A percentile compares a stretch with the other conserved stretches of the same genome.
Evolutionary conservation across 2,888 invertebrate genomes (phyloP).

Genomic region (Lymantria dispar): DNA sequence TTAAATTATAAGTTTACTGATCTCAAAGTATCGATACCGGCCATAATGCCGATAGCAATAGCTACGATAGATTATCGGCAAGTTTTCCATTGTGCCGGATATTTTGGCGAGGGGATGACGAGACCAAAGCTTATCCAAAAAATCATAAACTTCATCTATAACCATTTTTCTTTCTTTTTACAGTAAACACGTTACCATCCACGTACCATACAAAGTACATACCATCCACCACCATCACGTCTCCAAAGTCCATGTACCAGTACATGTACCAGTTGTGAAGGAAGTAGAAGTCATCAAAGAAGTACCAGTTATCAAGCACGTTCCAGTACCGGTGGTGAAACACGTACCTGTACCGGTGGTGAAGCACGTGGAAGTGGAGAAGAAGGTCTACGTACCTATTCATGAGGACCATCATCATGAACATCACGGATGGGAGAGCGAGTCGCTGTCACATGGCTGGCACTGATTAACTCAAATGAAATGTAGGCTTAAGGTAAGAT

Average conservation of each 20-base stretch:
- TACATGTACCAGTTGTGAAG: conserved; percentile 70
- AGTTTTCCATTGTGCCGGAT: no score
- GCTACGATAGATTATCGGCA: no score
- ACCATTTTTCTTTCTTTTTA: background rate
- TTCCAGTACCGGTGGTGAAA: conserved; percentile 64
- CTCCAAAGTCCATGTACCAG: conserved; percentile 65
- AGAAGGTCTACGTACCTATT: conserved; percentile 66
- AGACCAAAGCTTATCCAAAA: no score
- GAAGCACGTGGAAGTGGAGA: conserved; percentile 70
- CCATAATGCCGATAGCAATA: no score
- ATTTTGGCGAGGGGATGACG: no score
- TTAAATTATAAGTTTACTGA: no score
- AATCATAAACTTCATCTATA: background rate
- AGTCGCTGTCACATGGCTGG: conserved; percentile 76
- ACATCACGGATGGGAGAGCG: conserved; percentile 70
- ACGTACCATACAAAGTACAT: conserved; percentile 76
- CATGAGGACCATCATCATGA: conserved; percentile 55
- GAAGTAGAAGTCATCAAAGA: conserved; percentile 73
- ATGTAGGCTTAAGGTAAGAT: conserved; percentile 53
- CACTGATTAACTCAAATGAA: conserved; percentile 53
- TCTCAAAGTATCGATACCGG: no score
- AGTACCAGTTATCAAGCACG: conserved; percentile 67
- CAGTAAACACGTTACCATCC: conserved; percentile 75
- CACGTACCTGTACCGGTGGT: conserved; percentile 64
- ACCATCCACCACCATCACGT: conserved; percentile 77